Conservation (phyloP, 2,113 vertebrate species). For the Mixornis gularis region DNA sequence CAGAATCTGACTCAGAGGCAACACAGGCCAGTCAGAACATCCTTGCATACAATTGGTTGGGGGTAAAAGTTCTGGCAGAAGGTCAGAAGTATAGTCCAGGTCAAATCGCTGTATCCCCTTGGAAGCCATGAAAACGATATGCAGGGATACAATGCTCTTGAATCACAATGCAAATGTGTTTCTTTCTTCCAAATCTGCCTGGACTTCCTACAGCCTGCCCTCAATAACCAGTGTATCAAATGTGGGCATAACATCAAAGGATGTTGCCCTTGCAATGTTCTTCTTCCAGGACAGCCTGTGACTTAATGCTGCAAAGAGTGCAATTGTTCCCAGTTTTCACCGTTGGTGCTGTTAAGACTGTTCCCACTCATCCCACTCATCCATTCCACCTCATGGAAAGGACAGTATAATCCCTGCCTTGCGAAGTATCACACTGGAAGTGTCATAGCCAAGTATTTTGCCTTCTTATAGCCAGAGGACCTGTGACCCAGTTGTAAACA, state of each 20-base stretch:
- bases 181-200: not conserved
- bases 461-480: not conserved
- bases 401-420: not conserved
- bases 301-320: not conserved
- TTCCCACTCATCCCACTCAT: not conserved
- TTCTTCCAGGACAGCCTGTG: not conserved
- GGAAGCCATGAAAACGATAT: not conserved
- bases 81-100: not conserved
- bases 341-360: rapidly evolving
- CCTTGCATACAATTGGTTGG: not conserved
- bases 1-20: not conserved
- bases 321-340: not conserved
- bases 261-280: not conserved
- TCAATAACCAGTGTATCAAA: not conserved
- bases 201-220: not conserved
- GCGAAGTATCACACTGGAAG: not conserved
- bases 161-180: not conserved
- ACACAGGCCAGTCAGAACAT: not conserved
- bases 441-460: not conserved
- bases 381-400: not conserved
- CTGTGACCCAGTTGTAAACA: not conserved
- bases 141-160: not conserved
- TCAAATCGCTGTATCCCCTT: not conserved
- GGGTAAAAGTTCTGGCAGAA: not conserved
- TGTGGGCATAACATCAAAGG: not conserved